Base-by-base conservation (phyloP, 2,797 vertebrate genomes). In the Galaxias olidus region DNA sequence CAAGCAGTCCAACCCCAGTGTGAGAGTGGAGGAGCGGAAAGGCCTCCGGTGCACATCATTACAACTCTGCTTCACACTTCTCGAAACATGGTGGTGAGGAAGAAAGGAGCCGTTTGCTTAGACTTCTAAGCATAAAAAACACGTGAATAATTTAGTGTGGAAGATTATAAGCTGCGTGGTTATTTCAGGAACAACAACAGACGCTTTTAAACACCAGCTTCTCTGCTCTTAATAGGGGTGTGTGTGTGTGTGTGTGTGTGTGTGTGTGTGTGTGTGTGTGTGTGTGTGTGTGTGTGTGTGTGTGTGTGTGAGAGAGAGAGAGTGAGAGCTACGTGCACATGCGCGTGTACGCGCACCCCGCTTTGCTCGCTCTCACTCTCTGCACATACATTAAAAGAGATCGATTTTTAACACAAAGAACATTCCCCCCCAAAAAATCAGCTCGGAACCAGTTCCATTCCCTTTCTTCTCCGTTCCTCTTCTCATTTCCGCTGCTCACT, bases 61-160 rank as follows among this genome's bases (percentile, higher is more conserved):
- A 86, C 69, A 70, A 53, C 63, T 69, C 74, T 54, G 77, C 76
- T 65, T 71, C 69, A 54, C 66, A 63, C 66, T 73, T 75, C 41
- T 65, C 45, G 63, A 72, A 78, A 72, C 69, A 48, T 15, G 53
- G 60, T 66, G 20, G 58, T 61, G 67, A 68, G 47, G 69, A 74
- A 79, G 72, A 79, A 80, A 74, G 64, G 58, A 72, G 83, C 83
- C 88, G 84, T 84, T 87, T 88, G 72, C 79, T 82, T 68, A 66
- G 84, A 88, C 83, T 86, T 89, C 85, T 81, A 75, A 89, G 87
- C 64, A 71, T 87, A 80, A 40, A 55, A 79, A 84, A 85, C 80
- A 66, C 74, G 74, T 91, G 74, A 91, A 91, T 89, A 87, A 90
- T 91, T 90, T 74, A 92, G 59, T 15, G 17, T 68, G 12, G 73